These are phyloP conservation scores for Macrotrachela quadricornifera DNA, from an alignment of 1,140 invertebrate genomes.

Conservation along the genomic window DNA sequence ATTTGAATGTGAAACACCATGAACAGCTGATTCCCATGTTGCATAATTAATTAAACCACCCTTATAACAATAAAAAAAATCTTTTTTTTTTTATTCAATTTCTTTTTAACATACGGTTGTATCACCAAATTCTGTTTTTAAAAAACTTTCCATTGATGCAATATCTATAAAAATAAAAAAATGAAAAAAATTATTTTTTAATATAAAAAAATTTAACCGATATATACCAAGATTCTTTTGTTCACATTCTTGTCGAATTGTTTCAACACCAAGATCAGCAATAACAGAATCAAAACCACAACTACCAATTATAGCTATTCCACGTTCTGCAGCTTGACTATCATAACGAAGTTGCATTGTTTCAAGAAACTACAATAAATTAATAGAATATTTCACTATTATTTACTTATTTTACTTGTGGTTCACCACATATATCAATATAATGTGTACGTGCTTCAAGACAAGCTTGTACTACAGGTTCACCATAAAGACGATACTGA, in stretches of 20 bases:
- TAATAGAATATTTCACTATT: too few relatives aligned
- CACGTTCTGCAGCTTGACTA: slow-evolving; percentile 48
- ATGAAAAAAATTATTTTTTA: slow-evolving; percentile 15
- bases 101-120: slow-evolving; percentile 13
- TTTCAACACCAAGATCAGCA: slow-evolving; percentile 55
- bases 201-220: background rate
- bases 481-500: slow-evolving; percentile 59
- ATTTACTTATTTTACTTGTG: slow-evolving; percentile 32
- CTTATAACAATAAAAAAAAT: slow-evolving; percentile 13
- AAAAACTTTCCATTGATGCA: slow-evolving; percentile 52
- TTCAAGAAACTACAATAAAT: slow-evolving; percentile 50
- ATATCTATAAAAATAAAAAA: slow-evolving; percentile 36
- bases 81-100: background rate
- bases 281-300: slow-evolving; percentile 75
- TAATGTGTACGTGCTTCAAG: slow-evolving; percentile 56
- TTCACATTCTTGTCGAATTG: slow-evolving; percentile 47
- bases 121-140: slow-evolving; percentile 24
- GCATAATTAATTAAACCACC: slow-evolving; percentile 40
- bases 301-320: slow-evolving; percentile 57
- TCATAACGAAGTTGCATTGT: slow-evolving; percentile 57
- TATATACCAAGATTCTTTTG: slow-evolving; percentile 2
- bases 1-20: slow-evolving; percentile 41
- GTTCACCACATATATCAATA: slow-evolving; percentile 73
- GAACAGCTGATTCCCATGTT: slow-evolving; percentile 57
- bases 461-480: slow-evolving; percentile 70